Percentiles rank a stretch among this genome's conserved stretches.
These are phyloP conservation scores for Auanema freiburgensis DNA, from an alignment of 2,888 invertebrate species.

Conservation along the genomic window DNA sequence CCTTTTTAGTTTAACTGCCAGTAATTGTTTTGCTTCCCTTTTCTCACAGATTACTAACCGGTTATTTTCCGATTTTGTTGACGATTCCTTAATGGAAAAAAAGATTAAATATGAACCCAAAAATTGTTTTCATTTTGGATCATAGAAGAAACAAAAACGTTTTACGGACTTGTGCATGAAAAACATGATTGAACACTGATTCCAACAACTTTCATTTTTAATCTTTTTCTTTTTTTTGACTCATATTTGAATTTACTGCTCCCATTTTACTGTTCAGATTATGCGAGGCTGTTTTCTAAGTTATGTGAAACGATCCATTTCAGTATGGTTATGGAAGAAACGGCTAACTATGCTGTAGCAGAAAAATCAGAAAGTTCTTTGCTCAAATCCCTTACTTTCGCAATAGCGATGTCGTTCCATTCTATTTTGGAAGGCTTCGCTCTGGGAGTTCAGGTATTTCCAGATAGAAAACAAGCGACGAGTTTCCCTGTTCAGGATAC, in stretches of 20 bases:
- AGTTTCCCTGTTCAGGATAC: no score
- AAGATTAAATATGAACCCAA: slow-evolving; percentile 1
- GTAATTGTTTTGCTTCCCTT: background rate
- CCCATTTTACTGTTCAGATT: no score
- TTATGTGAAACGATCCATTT: no score
- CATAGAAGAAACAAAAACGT: background rate
- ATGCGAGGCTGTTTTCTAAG: no score
- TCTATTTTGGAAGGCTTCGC: slow-evolving; percentile 63
- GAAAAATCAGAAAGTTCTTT: slow-evolving; percentile 22
- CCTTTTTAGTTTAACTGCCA: background rate
- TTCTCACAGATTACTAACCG: background rate
- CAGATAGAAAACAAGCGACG: no score
- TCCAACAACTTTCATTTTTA: background rate
- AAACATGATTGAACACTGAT: background rate
- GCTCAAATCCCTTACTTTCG: slow-evolving; percentile 60
- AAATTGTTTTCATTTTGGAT: background rate
- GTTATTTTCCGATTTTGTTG: background rate
- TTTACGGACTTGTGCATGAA: background rate
- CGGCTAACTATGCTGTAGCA: slow-evolving; percentile 44
- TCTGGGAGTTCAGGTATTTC: slow-evolving; percentile 62
- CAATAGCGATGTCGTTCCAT: slow-evolving; percentile 64
- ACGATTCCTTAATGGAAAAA: background rate
- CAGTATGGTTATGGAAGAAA: slow-evolving; percentile 55
- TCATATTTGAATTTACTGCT: no score
- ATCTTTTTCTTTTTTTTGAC: no score